Evolutionary conservation across 1,140 invertebrate genomes (phyloP).

Genomic region (Bombus sibiricus): DNA sequence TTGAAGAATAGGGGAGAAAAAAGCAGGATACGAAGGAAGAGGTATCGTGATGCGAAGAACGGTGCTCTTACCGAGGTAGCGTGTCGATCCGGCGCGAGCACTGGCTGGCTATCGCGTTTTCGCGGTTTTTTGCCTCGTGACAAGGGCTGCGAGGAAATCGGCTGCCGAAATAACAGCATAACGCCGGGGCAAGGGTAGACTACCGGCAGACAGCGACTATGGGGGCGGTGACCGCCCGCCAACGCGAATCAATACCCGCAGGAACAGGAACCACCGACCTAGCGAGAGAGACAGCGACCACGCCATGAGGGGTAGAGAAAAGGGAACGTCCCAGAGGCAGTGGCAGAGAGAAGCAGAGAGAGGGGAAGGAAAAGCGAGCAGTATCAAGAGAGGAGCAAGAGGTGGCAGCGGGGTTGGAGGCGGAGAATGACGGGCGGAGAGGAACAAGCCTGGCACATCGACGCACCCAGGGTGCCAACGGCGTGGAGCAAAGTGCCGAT

Average conservation of each 20-base stretch:
- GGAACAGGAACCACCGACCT: slow-evolving; percentile 81
- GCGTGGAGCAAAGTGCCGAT: slow-evolving; percentile 43
- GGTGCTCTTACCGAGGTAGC: slow-evolving; percentile 27
- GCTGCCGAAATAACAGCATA: slow-evolving; percentile 77
- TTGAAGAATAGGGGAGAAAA: background rate
- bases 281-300: slow-evolving; percentile 50
- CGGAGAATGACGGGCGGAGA: slow-evolving; percentile 52
- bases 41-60: background rate
- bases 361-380: slow-evolving; percentile 71
- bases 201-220: slow-evolving; percentile 79
- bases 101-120: slow-evolving; percentile 11
- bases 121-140: slow-evolving; percentile 39
- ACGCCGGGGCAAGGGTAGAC: slow-evolving; percentile 78
- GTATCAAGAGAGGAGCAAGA: slow-evolving; percentile 64
- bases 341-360: slow-evolving; percentile 59
- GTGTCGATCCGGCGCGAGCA: slow-evolving; percentile 11
- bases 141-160: slow-evolving; percentile 65
- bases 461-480: slow-evolving; percentile 27
- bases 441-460: slow-evolving; percentile 35
- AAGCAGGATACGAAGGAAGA: background rate
- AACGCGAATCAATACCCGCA: slow-evolving; percentile 83
- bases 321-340: slow-evolving; percentile 9
- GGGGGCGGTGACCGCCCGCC: slow-evolving; percentile 82
- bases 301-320: slow-evolving; percentile 21
- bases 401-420: slow-evolving; percentile 52